Base-by-base conservation (phyloP, 2,888 invertebrate species). In the Drosophila helvetica region DNA sequence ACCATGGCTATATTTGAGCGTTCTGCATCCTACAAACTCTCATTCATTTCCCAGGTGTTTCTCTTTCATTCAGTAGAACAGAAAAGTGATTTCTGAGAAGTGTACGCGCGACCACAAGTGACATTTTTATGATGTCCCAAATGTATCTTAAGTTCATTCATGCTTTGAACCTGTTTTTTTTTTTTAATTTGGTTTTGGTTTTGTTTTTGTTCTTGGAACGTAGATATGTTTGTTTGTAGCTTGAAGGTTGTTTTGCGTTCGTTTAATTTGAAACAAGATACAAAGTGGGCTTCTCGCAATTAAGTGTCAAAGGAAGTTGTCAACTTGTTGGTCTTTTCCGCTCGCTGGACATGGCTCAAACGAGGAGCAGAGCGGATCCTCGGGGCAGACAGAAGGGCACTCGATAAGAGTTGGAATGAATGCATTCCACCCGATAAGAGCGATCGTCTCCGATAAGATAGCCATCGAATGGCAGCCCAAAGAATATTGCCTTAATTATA, bases 271-370 rank as follows among this genome's bases (percentile, higher is more conserved):
- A 68, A 74, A 42, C 55, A 60, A 60, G 68, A 63, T 45, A 38
- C 38, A 61, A 74, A 77, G 60, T 67, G 67, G 54, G 9, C 61
- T 71, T 70, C 74, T 38, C 15, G 38, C 38, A 86, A 86, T 86
- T 84, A 86, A 80, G 61, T 18, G 47, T 45, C 53, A 66, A 70
- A 86, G 82, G 86, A 82, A 82, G 86, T 86, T 86, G 84, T 80
- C 80, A 80, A 75, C 72, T 52, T 56, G 63, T 60, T 56, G 30
- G 58, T 42, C 52, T 68, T 57, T 83, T 75, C 72, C 74, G 78
- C 57, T 55, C 7, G 27, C 17, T 5, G 8, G 18, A 47, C 48
- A 63, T 56, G 60, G 60, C 25, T 38, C 5, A 15, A 38, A 38
- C 18, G 17, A 3, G 19, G 8, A 9, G n/a, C 9, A 15, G 15